Percentiles rank a stretch among this genome's conserved stretches.
phyloP scores from a whole-genome alignment of 2,888 invertebrate species.

The Hartigia nigra region DNA sequence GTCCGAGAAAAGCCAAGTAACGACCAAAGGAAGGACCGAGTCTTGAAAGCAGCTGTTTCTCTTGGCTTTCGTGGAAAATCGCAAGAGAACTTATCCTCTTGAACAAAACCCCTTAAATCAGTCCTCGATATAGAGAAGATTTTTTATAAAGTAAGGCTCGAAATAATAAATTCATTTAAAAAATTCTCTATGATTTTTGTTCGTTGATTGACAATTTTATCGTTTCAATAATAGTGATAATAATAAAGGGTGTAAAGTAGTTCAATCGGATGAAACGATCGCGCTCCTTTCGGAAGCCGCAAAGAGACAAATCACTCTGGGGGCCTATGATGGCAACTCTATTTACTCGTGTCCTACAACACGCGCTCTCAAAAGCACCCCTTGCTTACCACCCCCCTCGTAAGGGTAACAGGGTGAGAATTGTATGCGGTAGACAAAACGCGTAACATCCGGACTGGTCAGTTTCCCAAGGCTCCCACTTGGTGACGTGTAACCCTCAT shows the following conservation, averaged over 20 bases:
- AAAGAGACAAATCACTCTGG: slow-evolving; percentile 50
- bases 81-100: not conserved
- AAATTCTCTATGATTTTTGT: not conserved
- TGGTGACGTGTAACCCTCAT: not conserved
- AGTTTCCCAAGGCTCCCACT: slow-evolving; percentile 41
- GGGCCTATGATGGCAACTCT: slow-evolving; percentile 36
- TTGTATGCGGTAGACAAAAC: slow-evolving; percentile 44
- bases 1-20: slow-evolving; percentile 43
- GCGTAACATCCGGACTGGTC: slow-evolving; percentile 53
- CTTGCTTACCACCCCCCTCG: not conserved
- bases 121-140: not conserved
- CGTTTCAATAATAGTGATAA: not conserved
- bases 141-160: no score
- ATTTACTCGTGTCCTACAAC: slow-evolving; percentile 4
- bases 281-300: slow-evolving; percentile 43
- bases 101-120: not conserved
- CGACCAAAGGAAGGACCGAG: slow-evolving; percentile 24
- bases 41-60: slow-evolving; percentile 17
- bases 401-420: slow-evolving; percentile 45
- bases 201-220: not conserved
- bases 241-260: not conserved
- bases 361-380: slow-evolving; percentile 3
- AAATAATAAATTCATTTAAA: not conserved
- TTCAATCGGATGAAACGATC: not conserved
- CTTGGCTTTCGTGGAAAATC: not conserved